Evolutionary conservation across 2,888 invertebrate species (phyloP), one percentile per base, ranked within the genome.

Genomic region (Chrysotoxum bicinctum): DNA sequence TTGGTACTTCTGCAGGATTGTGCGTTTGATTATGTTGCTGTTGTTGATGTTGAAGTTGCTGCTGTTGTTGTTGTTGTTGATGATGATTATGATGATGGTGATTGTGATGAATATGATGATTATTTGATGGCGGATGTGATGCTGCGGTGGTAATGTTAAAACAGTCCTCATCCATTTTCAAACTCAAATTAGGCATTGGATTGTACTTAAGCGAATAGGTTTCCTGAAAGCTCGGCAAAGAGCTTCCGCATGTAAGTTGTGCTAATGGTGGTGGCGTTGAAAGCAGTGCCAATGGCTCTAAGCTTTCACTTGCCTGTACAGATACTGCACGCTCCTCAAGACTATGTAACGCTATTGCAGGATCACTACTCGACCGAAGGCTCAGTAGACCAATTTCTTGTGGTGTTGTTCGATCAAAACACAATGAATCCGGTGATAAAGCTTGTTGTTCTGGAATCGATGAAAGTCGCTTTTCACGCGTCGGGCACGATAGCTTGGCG

Each of bases 101-200:
- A 66, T 87, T 45, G 21, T 64, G 30, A 9, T 30, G 30, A 23
- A 23, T 40, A 50, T 66, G 50, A 37, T 66, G 50, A 35, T 50
- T 66, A 48, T 87, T 88, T 21, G 88, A 70, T 52, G 88, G 85
- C 16, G 88, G 87, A 52, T 88, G 87, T 26, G 89, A 89, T 14
- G 89, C 89, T 16, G 89, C 85, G 32, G 89, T 87, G 91, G 94
- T 90, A 90, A 94, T 94, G 90, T 95, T 95, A 91, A 95, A 96
- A 90, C 96, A 96, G 89, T 96, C 97, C 90, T 97, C 97, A 91
- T 97, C 97, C 96, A 97, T 96, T 92, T 97, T 97, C 89, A 96
- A 94, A 35, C 95, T 95, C 88, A 95, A 93, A 73, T 90, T 90
- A 88, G 94, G 93, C 90, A 94, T 93, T 91, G 94, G 94, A 81